A percentile compares a stretch with the other conserved stretches of the same genome.
These are phyloP conservation scores for Dryomyza anilis DNA, from an alignment of 2,888 invertebrate species.

Conservation along the genomic window DNA sequence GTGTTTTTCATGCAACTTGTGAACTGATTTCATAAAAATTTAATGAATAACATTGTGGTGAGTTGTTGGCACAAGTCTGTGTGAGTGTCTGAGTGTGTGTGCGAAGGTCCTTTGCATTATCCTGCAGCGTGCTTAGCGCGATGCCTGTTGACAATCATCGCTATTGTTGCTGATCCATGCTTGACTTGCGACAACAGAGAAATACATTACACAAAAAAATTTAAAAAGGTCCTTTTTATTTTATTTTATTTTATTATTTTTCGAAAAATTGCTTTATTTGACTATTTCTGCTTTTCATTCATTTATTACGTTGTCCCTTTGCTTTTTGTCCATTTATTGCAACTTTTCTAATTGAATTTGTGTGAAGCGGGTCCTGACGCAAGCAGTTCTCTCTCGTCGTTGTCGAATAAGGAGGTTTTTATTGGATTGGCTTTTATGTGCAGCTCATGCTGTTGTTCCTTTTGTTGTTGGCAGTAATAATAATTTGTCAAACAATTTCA, in stretches of 20 bases:
- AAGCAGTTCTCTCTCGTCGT: not conserved
- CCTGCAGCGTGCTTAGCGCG: not conserved
- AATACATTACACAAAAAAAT: not conserved
- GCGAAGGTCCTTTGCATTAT: not conserved
- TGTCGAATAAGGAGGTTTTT: not conserved
- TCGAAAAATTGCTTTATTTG: not conserved
- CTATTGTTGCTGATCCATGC: not conserved
- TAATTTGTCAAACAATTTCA: slow-evolving; percentile 9
- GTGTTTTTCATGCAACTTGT: not conserved
- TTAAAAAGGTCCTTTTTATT: not conserved
- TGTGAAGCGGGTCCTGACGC: no score
- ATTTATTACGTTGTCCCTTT: not conserved
- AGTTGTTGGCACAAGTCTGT: not conserved
- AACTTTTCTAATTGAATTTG: slow-evolving; percentile 10
- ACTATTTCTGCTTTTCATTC: not conserved
- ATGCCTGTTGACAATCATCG: not conserved
- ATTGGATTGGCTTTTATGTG: slow-evolving; percentile 1
- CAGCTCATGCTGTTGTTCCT: slow-evolving; percentile 21
- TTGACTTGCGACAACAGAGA: not conserved
- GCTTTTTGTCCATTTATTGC: not conserved
- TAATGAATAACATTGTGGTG: not conserved
- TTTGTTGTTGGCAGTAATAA: not conserved
- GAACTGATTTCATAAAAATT: slow-evolving; percentile 3
- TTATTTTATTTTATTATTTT: not conserved
- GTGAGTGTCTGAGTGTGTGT: not conserved